A percentile compares a stretch with the other conserved stretches of the same genome.
Evolutionary conservation across 2,113 vertebrate genomes (phyloP).

Genomic region (Oryzias celebensis): DNA sequence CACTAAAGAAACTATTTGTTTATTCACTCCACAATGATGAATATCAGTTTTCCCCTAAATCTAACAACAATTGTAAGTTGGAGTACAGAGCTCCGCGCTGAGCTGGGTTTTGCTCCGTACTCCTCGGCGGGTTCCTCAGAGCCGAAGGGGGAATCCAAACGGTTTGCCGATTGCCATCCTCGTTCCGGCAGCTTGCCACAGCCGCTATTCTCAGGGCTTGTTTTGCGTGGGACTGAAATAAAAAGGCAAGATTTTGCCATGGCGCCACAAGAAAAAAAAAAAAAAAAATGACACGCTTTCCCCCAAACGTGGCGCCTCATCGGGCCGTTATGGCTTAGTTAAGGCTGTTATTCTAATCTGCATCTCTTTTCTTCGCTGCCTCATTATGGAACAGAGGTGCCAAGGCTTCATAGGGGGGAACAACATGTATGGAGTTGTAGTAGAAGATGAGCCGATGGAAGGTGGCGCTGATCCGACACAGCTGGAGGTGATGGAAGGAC

Average conservation of each 20-base stretch:
- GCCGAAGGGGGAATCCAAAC: constrained; percentile 14
- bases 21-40: too few species aligned
- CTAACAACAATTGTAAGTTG: too few species aligned
- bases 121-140: constrained; percentile 22
- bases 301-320: constrained; percentile 55
- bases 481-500: constrained; percentile 43
- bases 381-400: constrained; percentile 66
- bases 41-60: too few species aligned
- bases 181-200: constrained; percentile 48
- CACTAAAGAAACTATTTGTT: too few species aligned
- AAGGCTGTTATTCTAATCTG: constrained; percentile 72
- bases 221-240: constrained; percentile 47
- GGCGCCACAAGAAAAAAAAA: constrained; percentile 41
- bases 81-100: neutral
- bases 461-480: constrained; percentile 35
- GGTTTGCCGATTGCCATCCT: constrained; percentile 49
- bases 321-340: constrained; percentile 67
- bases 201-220: constrained; percentile 54
- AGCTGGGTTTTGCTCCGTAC: constrained; percentile 37
- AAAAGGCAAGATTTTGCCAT: constrained; percentile 46
- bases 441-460: constrained; percentile 31
- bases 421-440: constrained; percentile 26
- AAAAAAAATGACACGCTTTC: constrained; percentile 63
- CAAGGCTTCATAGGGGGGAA: constrained; percentile 58
- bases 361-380: constrained; percentile 58